Evolutionary conservation across 2,113 vertebrate species (phyloP).

Genomic region (Hiodon tergisus): DNA sequence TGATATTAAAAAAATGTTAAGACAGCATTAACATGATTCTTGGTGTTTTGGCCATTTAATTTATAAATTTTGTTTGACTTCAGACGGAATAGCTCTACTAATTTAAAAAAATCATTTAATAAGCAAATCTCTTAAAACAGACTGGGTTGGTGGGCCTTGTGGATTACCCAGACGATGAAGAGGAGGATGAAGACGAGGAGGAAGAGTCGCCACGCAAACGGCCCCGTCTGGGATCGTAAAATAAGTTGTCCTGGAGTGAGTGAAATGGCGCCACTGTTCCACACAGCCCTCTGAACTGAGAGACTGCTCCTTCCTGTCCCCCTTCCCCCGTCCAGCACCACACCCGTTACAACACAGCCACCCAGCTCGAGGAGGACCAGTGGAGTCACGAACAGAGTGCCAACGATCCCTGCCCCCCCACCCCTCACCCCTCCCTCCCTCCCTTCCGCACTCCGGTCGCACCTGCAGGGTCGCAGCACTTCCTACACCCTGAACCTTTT

Average conservation of each 20-base stretch:
- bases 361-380: slow-evolving; percentile 55
- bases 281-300: slow-evolving; percentile 65
- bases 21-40: no score
- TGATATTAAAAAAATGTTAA: no score
- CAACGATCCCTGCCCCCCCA: slow-evolving; percentile 33
- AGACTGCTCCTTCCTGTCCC: slow-evolving; percentile 50
- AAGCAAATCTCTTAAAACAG: slow-evolving; percentile 45
- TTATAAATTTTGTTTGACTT: no score
- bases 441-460: slow-evolving; percentile 45
- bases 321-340: slow-evolving; percentile 35
- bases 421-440: slow-evolving; percentile 29
- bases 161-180: slow-evolving; percentile 96
- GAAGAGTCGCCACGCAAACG: slow-evolving; percentile 89
- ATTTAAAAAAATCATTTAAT: no score
- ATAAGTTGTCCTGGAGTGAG: slow-evolving; percentile 58
- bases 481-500: slow-evolving; percentile 63
- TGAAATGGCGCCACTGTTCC: slow-evolving; percentile 67
- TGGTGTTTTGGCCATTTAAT: no score
- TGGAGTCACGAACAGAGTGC: slow-evolving; percentile 65
- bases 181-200: slow-evolving; percentile 85
- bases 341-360: slow-evolving; percentile 27
- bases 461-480: slow-evolving; percentile 52
- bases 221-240: slow-evolving; percentile 91
- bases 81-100: no score
- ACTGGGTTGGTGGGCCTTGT: slow-evolving; percentile 88